Conservation (phyloP, 2,113 vertebrate genomes). For the Daphoenositta chrysoptera region DNA sequence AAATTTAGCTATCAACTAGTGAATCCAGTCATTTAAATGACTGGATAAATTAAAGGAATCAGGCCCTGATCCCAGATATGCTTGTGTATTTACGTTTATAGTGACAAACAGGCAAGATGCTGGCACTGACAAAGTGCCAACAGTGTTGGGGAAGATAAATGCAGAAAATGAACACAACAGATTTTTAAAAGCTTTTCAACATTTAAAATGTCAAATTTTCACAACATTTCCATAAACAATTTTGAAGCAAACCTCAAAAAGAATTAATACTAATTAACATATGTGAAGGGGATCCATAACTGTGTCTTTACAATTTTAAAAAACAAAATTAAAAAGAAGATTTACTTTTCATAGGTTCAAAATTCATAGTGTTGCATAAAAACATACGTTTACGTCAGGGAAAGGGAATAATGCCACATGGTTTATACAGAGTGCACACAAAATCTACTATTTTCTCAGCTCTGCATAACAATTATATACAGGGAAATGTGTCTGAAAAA, state of each 20-base stretch:
- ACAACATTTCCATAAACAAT: background rate
- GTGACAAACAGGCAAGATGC: background rate
- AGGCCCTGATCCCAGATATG: background rate
- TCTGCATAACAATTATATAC: background rate
- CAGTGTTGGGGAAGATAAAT: background rate
- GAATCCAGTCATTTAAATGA: background rate
- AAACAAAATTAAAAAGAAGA: background rate
- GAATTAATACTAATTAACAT: background rate
- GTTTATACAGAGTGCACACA: background rate
- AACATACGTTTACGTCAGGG: background rate
- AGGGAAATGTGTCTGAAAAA: background rate
- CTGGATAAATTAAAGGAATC: background rate
- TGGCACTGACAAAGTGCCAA: background rate
- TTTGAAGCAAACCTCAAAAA: background rate
- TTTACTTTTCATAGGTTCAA: background rate
- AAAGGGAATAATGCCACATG: background rate
- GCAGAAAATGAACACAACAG: background rate
- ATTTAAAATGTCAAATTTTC: background rate
- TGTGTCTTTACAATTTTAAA: background rate
- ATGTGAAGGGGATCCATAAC: background rate
- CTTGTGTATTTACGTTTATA: background rate
- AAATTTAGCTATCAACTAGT: background rate
- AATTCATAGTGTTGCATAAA: background rate
- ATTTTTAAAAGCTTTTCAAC: background rate
- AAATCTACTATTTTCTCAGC: background rate